Evolutionary conservation across 2,797 vertebrate genomes (phyloP), one percentile per base, ranked within the genome.

Genomic region (Denticeps clupeoides): DNA sequence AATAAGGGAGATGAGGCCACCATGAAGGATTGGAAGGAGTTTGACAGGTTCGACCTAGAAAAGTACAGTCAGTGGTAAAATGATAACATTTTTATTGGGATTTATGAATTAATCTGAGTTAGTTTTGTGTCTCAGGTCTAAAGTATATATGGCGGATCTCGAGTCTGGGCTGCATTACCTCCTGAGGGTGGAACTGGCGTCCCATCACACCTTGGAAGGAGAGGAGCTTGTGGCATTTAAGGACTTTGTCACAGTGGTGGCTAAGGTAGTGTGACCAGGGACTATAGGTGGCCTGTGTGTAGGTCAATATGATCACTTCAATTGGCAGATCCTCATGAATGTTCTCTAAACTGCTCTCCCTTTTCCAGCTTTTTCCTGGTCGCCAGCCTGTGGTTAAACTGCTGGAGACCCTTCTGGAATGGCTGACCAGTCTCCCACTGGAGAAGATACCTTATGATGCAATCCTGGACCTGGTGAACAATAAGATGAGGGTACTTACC

Each of bases 401-500:
- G 51, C 65, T 98, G 77, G 90, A 94, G 77, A 93, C 79, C 0
- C 75, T 98, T 60, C 86, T 88, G 59, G 91, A 95, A 73, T 97
- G 93, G 94, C 79, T 97, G 60, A 71, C 87, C 67, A 91, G 81
- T 73, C 81, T 95, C 21, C 93, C 93, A 1, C 74, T 96, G 68
- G 87, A 89, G 61, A 84, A 72, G 67, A 88, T 97, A 70, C 92
- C 92, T 7, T 96, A 96, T 49, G 74, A 88, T 47, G 92, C 90
- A 0, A 72, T 97, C 53, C 75, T 95, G n/a, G 94, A 97, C 75
- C 84, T 98, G 58, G 87, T 95, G 63, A 87, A 95, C 82, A 96
- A 98, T 79, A 92, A 88, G 72, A 92, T 98, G 91, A 84, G 79
- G 84, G 94, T 95, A 71, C n/a, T n/a, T n/a, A n/a, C n/a, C n/a